A percentile compares a stretch with the other conserved stretches of the same genome.
Evolutionary conservation across 2,888 invertebrate species (phyloP).

Genomic region (Xylota sylvarum): DNA sequence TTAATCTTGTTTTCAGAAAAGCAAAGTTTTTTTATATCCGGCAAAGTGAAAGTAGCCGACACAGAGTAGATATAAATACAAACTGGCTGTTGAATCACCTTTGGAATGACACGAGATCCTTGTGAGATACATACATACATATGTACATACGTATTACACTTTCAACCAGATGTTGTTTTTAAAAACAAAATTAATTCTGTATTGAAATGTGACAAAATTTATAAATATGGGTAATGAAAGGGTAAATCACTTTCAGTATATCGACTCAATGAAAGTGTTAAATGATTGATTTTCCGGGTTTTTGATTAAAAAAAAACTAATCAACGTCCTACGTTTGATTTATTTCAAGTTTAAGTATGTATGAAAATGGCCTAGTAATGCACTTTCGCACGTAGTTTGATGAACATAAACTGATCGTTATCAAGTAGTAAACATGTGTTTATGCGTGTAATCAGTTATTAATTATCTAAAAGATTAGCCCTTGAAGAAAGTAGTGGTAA

Average conservation of each 20-base stretch:
- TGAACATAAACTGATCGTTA: no score
- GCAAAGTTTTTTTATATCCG: no score
- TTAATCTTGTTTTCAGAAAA: no score
- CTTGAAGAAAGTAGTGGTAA: neutral
- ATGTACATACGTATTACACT: neutral
- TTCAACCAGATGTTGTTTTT: slow-evolving; percentile 22
- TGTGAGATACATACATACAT: no score
- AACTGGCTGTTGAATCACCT: slow-evolving; percentile 46
- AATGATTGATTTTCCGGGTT: slow-evolving; percentile 10
- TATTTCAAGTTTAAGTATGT: neutral
- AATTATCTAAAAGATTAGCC: neutral
- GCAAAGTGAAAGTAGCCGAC: no score
- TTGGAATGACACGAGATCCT: neutral
- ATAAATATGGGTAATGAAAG: no score
- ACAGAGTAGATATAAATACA: slow-evolving; percentile 10
- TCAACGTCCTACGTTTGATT: neutral
- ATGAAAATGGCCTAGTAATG: neutral
- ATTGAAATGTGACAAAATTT: slow-evolving; percentile 26
- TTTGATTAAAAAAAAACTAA: neutral
- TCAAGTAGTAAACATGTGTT: neutral
- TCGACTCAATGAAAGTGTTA: neutral
- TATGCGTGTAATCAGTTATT: slow-evolving; percentile 1
- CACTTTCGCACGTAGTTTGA: slow-evolving; percentile 16
- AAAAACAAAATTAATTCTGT: slow-evolving; percentile 8
- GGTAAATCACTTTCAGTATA: neutral